Evolutionary conservation across 1,140 invertebrate genomes (phyloP).

Genomic region (Drosophila melanogaster): DNA sequence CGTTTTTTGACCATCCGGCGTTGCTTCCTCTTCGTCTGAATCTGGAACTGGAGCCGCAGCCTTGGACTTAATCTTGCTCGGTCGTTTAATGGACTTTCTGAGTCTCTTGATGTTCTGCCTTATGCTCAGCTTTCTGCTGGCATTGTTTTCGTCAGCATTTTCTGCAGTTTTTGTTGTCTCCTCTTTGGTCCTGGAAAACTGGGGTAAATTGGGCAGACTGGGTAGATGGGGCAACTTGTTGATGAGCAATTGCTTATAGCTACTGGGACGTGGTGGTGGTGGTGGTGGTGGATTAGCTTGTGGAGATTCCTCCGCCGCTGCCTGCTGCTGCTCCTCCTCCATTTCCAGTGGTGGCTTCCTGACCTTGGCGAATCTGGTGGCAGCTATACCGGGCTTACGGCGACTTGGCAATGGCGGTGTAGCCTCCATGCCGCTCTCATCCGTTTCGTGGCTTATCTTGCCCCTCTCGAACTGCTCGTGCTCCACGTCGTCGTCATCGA

Average conservation of each 20-base stretch:
- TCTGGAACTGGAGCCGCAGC: constrained; percentile 3
- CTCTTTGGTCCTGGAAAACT: constrained; percentile 5
- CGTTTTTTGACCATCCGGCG: neutral
- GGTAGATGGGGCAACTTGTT: constrained; percentile 24
- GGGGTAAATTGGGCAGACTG: constrained; percentile 24
- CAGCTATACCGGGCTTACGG: constrained; percentile 65
- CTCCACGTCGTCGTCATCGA: constrained; percentile 22
- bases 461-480: constrained; percentile 15
- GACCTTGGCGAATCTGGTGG: constrained; percentile 69
- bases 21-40: constrained; percentile 8
- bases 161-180: constrained; percentile 8
- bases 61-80: constrained; percentile 19
- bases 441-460: constrained; percentile 51
- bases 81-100: constrained; percentile 68
- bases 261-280: constrained; percentile 19
- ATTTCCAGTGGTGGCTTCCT: constrained; percentile 63
- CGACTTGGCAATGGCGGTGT: constrained; percentile 21
- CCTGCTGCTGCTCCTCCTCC: constrained; percentile 11
- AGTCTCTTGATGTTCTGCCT: constrained; percentile 63
- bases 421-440: constrained; percentile 71
- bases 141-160: neutral
- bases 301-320: neutral
- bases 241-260: constrained; percentile 37
- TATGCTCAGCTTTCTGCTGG: constrained; percentile 19
- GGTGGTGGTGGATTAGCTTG: neutral